Conservation (phyloP, 2,113 vertebrate genomes). For the Seriola aureovittata region DNA sequence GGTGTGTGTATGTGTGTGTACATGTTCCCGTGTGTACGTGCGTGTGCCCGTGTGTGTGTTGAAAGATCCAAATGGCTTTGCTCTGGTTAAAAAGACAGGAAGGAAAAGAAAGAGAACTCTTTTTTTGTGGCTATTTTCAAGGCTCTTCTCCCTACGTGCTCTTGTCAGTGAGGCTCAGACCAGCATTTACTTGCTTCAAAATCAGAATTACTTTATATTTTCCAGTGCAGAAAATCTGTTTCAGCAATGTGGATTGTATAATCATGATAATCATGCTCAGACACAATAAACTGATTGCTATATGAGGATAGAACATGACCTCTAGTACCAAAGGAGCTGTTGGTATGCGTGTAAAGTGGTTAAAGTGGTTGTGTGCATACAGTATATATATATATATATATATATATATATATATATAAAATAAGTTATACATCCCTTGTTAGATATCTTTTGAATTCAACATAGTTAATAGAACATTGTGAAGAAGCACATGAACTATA, state of each 20-base stretch:
- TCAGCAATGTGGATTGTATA: background rate
- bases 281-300: too few relatives aligned
- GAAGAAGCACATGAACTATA: background rate
- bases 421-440: background rate
- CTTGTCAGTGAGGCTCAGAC: background rate
- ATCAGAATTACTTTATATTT: constrained; percentile 4
- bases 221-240: background rate
- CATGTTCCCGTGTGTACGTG: constrained; percentile 14
- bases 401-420: background rate
- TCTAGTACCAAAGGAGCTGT: background rate
- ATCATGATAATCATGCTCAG: background rate
- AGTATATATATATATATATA: background rate
- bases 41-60: constrained; percentile 6
- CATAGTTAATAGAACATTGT: background rate
- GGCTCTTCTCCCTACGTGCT: background rate
- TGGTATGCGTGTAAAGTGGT: background rate
- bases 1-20: constrained; percentile 42
- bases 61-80: constrained; percentile 65
- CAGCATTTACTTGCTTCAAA: background rate
- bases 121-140: constrained; percentile 30
- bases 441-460: background rate
- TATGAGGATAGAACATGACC: background rate
- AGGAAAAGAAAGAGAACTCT: constrained; percentile 32
- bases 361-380: background rate
- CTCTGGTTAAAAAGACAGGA: constrained; percentile 66